Evolutionary conservation across 2,113 vertebrate species (phyloP), one percentile per base, ranked within the genome.

Genomic region (Myrmophylax atrothorax): DNA sequence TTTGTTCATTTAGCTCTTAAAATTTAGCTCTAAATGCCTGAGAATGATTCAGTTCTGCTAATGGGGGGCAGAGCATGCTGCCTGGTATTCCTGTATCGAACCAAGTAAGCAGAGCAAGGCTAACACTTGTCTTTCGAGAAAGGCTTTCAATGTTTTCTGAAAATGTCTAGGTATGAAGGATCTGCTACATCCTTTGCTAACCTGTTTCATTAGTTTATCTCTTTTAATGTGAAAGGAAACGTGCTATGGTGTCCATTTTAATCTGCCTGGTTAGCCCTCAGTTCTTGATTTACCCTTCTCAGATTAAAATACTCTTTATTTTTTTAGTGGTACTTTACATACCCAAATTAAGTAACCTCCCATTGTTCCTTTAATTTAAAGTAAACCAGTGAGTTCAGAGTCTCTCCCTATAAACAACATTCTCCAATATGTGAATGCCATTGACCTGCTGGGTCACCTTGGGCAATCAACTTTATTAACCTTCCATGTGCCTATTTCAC

Each of bases 341-440:
- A 79, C 8, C 42, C 74, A 93, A 82, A 80, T 90, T 76, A 85
- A 91, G 75, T 66, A 91, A 95, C 74, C 67, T 85, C 84, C 42
- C 55, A 77, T 49, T 83, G 63, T 83, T 83, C 29, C 42, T 89
- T 90, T 93, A 66, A 82, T 87, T 73, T 95, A 79, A 84, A 53
- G 33, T 14, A 84, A 91, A 84, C 24, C 38, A 70, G 74, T 26
- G 24, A 91, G 78, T 29, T 85, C 70, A 69, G 49, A 72, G 55
- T 46, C 66, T 59, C 78, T 91, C 75, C 42, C 14, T 35, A 23
- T n/a, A 52, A 42, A 85, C 50, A 70, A 56, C 67, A 74, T 73
- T 66, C 70, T 94, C n/a, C 26, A 77, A 44, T 62, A 58, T 44
- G 5, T 11, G 28, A 94, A 85, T 26, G 66, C 40, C 75, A 23